Evolutionary conservation across 2,888 invertebrate genomes (phyloP).

Genomic region (Eulithis prunata): DNA sequence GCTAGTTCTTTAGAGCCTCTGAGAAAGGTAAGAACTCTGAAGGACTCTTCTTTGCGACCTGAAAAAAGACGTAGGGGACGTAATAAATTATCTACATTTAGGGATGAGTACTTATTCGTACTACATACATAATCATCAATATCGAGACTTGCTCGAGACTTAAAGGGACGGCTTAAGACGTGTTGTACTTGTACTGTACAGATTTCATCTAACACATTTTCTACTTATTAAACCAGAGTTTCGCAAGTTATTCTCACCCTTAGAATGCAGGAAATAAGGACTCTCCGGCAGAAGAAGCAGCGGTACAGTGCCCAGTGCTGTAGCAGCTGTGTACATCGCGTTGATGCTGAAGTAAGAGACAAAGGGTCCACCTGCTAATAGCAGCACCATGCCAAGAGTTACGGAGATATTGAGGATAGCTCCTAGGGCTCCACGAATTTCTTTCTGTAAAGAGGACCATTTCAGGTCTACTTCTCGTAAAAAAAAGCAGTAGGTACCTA

Average conservation of each 20-base stretch:
- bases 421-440: constrained; percentile 61
- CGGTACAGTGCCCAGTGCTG: constrained; percentile 45
- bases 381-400: constrained; percentile 54
- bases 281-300: constrained; percentile 60
- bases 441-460: constrained; percentile 52
- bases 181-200: no score
- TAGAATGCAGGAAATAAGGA: constrained; percentile 59
- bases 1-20: constrained; percentile 58
- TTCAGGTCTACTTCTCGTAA: no score
- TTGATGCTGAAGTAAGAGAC: constrained; percentile 53
- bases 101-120: no score
- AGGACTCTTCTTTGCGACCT: constrained; percentile 57
- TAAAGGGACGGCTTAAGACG: no score
- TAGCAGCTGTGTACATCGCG: constrained; percentile 32
- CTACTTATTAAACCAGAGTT: no score
- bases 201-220: no score
- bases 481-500: not conserved
- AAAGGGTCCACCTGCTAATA: constrained; percentile 59
- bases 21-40: constrained; percentile 53
- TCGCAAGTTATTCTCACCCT: constrained; percentile 50
- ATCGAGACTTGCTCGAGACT: no score
- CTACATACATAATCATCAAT: no score
- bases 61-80: constrained; percentile 4
- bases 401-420: constrained; percentile 58
- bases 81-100: no score